Base-by-base conservation (phyloP, 2,888 invertebrate genomes). In the Phorcus lineatus region DNA sequence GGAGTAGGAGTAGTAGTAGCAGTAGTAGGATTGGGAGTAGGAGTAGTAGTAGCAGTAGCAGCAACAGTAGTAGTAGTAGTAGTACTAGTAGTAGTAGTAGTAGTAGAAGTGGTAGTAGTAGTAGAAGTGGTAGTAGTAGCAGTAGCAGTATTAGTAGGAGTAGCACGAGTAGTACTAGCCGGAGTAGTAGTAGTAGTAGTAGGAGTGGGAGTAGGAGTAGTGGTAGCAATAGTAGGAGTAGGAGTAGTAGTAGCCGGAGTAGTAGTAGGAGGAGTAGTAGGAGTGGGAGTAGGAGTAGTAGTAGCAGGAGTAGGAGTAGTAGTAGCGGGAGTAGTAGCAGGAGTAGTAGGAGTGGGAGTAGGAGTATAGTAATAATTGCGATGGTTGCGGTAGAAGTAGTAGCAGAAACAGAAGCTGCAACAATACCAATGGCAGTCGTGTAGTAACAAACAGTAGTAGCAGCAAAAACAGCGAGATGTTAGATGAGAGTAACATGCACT, bases 391-490 rank as follows among this genome's bases (percentile, higher is more conserved):
- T n/a, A n/a, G n/a, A n/a, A n/a, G 13, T 31, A n/a, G 57, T 76
- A 19, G 31, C 17, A 11, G 67, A 54, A 22, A 47, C 22, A 9
- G 66, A 67, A 2, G 40, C 17, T 4, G 19, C 17, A 53, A 28
- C 19, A n/a, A n/a, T 22, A 19, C 2, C 57, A 16, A 7, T n/a
- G n/a, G n/a, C n/a, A n/a, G n/a, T n/a, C n/a, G n/a, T n/a, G 74
- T 55, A 79, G 79, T 55, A 74, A 74, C 74, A 74, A 79, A 74
- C 54, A 79, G 74, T 79, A 74, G 79, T 79, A 79, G 79, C 74
- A 79, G 79, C 74, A 74, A 57, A 74, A 74, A 47, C 62, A 79
- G 79, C 53, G n/a, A 74, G 74, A 28, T 54, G 57, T 28, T n/a
- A n/a, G 55, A 40, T 67, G 47, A 53, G 67, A 70, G 70, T 67